These are phyloP conservation scores for Piezodorus guildinii DNA, from an alignment of 1,140 invertebrate genomes.

Conservation along the genomic window DNA sequence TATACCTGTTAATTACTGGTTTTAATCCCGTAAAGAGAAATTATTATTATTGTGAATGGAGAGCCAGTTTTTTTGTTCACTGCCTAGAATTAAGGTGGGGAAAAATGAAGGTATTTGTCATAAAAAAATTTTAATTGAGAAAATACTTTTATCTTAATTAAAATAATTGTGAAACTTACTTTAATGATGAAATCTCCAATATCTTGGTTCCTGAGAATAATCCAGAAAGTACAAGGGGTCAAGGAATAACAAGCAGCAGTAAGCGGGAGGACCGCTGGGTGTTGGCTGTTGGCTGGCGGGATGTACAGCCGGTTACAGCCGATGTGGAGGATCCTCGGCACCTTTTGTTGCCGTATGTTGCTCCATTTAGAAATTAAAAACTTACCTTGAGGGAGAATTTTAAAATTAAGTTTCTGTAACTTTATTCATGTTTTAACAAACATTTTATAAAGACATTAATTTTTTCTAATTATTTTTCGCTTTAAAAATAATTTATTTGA, in stretches of 20 bases:
- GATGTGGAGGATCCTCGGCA: background rate
- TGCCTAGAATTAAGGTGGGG: too few relatives aligned
- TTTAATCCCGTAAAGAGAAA: too few relatives aligned
- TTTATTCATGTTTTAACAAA: too few relatives aligned
- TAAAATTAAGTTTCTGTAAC: too few relatives aligned
- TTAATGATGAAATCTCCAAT: conserved; percentile 13
- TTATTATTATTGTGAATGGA: too few relatives aligned
- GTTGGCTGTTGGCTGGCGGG: background rate
- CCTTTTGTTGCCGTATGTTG: background rate
- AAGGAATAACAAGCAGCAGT: background rate
- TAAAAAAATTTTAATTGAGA: background rate
- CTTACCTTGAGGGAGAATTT: background rate
- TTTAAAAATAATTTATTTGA: too few relatives aligned
- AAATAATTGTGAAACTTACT: background rate
- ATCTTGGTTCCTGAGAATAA: background rate
- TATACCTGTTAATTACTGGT: too few relatives aligned
- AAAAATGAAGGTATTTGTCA: background rate
- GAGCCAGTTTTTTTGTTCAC: too few relatives aligned
- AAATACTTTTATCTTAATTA: background rate
- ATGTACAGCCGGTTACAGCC: background rate
- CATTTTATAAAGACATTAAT: too few relatives aligned
- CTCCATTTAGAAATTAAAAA: background rate
- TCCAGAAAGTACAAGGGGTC: background rate
- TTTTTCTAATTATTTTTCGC: too few relatives aligned
- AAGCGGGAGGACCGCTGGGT: background rate